Conservation (phyloP, 2,797 vertebrate genomes). For the Danio aesculapii region DNA sequence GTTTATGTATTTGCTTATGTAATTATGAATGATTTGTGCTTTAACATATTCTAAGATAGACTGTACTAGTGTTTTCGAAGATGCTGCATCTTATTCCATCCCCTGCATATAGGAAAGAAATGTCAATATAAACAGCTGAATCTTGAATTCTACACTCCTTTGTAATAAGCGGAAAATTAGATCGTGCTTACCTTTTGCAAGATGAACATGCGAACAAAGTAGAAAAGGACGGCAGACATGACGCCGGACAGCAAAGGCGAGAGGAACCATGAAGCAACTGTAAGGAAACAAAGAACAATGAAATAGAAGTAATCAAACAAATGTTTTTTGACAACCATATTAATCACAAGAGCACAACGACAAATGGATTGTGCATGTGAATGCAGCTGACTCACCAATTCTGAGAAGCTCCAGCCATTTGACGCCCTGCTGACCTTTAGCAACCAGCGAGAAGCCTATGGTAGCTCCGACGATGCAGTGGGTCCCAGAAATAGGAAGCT, state of each 20-base stretch:
- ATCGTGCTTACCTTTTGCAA: slow-evolving; percentile 87
- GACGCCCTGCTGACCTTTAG: slow-evolving; percentile 88
- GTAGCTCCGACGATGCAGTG: slow-evolving; percentile 99
- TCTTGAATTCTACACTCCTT: neutral
- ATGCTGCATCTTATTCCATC: too few relatives aligned
- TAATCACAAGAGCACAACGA: neutral
- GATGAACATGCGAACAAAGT: slow-evolving; percentile 90
- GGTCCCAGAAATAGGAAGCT: slow-evolving; percentile 97
- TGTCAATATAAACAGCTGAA: neutral
- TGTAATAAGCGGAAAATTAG: too few relatives aligned
- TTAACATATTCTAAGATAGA: too few relatives aligned
- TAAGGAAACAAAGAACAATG: slow-evolving; percentile 52
- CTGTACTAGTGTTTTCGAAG: too few relatives aligned
- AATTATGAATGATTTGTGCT: too few relatives aligned
- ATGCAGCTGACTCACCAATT: slow-evolving; percentile 83
- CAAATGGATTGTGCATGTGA: neutral
- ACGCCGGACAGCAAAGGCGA: slow-evolving; percentile 95
- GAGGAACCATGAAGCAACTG: slow-evolving; percentile 97
- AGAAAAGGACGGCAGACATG: slow-evolving; percentile 94
- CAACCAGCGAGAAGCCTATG: slow-evolving; percentile 94
- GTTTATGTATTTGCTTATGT: too few relatives aligned
- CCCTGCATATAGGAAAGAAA: too few relatives aligned
- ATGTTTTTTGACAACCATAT: neutral
- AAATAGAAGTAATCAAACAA: neutral
- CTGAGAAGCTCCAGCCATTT: slow-evolving; percentile 90